Base-by-base conservation (phyloP, 2,888 invertebrate species). In the Drosophila peninsularis region DNA sequence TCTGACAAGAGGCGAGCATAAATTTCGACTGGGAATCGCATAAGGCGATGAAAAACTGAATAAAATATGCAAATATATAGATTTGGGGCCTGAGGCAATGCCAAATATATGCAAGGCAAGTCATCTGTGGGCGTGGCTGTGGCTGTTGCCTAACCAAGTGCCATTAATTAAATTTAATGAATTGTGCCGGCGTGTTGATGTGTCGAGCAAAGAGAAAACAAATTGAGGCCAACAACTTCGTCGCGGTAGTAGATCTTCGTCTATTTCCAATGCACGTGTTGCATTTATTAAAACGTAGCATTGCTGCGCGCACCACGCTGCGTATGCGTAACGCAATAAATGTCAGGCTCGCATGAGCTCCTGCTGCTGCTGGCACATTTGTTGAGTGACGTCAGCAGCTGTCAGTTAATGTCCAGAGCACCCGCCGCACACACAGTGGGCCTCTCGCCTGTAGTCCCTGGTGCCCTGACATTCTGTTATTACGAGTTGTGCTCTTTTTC, bases 121-220 rank as follows among this genome's bases (percentile, higher is more conserved):
- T n/a, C n/a, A n/a, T n/a, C n/a, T n/a, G n/a, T n/a, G n/a, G n/a
- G n/a, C n/a, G n/a, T n/a, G n/a, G n/a, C n/a, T n/a, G n/a, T 71
- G 41, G 21, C 13, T 27, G 57, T 36, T 27, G 58, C 3, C 55
- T 64, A 78, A 75, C 75, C 73, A 68, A 65, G 47, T 66, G 63
- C 54, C 75, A 80, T 83, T 83, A 83, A 83, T 83, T 82, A 83
- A 75, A 88, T 71, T 85, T 85, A 85, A 83, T 88, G 82, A 88
- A 85, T 80, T 82, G 72, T 83, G 74, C 62, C 85, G 67, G 44
- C 62, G 82, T 61, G 83, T 75, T 83, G 83, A 88, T 84, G 84
- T 84, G 36, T 71, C 55, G 11, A 6, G 41, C 37, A n/a, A n/a
- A n/a, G 49, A 1, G n/a, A 53, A 45, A 30, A 37, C 36, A 47